These are phyloP conservation scores for Myopa testacea DNA, from an alignment of 2,888 invertebrate genomes.

Conservation along the genomic window DNA sequence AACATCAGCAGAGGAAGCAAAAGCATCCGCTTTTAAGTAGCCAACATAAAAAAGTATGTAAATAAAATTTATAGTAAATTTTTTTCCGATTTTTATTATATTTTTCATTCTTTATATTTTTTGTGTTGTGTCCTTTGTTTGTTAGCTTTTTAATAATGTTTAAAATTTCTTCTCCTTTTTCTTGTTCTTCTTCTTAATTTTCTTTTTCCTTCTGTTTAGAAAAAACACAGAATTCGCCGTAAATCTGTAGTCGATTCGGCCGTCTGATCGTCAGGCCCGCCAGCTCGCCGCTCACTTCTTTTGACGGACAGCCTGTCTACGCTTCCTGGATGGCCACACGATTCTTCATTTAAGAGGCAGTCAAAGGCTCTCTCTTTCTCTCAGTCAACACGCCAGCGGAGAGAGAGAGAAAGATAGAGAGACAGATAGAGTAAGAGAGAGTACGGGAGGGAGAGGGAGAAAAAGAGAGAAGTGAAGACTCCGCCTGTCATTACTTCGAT, in stretches of 20 bases:
- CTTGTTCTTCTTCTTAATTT: background rate
- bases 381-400: conserved; percentile 29
- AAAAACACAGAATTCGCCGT: too few relatives aligned
- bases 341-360: too few relatives aligned
- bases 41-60: too few relatives aligned
- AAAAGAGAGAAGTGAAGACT: background rate
- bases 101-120: background rate
- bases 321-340: too few relatives aligned
- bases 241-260: background rate
- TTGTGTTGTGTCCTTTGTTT: background rate
- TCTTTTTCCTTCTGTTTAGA: background rate
- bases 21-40: too few relatives aligned
- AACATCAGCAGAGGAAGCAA: background rate
- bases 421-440: too few relatives aligned
- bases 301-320: too few relatives aligned
- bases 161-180: background rate
- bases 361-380: too few relatives aligned
- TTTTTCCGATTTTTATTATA: background rate
- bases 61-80: background rate
- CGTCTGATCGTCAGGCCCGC: background rate
- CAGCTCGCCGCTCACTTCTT: too few relatives aligned
- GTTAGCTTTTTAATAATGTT: background rate
- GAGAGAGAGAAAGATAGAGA: background rate
- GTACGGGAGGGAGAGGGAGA: background rate
- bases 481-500: conserved; percentile 33